phyloP scores from a whole-genome alignment of 2,113 vertebrate species.

The Mustelus asterias region DNA sequence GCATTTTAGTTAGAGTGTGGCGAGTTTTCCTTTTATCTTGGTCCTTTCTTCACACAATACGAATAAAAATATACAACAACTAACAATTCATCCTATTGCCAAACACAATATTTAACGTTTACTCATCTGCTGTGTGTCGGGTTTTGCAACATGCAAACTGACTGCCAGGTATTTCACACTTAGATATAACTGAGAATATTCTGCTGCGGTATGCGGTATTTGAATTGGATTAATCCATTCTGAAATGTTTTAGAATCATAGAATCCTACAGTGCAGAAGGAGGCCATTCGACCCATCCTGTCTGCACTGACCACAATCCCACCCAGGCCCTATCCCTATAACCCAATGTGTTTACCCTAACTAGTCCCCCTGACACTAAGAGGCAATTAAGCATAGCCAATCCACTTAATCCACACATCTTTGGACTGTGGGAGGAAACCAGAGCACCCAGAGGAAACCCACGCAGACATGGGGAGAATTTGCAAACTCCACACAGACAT shows the following conservation, averaged over 20 bases:
- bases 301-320: too few relatives aligned
- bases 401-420: too few relatives aligned
- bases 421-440: too few relatives aligned
- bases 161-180: neutral
- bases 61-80: neutral
- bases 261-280: too few relatives aligned
- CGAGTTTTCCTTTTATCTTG: neutral
- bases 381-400: too few relatives aligned
- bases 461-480: too few relatives aligned
- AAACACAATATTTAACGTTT: neutral
- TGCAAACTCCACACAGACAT: too few relatives aligned
- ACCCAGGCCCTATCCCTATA: too few relatives aligned
- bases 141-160: neutral
- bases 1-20: neutral
- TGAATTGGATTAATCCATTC: neutral
- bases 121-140: neutral
- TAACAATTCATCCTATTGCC: neutral
- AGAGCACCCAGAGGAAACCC: too few relatives aligned
- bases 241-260: neutral
- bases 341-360: too few relatives aligned
- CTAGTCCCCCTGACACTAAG: too few relatives aligned
- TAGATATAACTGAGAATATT: neutral
- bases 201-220: neutral
- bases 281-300: too few relatives aligned
- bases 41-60: neutral